Evolutionary conservation across 2,888 invertebrate species (phyloP).

Genomic region (Philaethria dido): DNA sequence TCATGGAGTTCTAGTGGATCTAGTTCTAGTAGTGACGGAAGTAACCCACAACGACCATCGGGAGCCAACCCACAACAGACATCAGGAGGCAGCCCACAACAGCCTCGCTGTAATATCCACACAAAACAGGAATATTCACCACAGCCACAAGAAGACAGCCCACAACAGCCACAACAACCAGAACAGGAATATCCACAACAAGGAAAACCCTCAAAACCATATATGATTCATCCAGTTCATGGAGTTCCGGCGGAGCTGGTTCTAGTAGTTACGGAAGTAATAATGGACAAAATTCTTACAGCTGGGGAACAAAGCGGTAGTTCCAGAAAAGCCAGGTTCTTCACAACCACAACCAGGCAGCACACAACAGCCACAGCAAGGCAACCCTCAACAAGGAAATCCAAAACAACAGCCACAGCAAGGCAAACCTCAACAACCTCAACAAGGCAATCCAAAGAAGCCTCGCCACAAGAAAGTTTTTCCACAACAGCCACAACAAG

Average conservation of each 20-base stretch:
- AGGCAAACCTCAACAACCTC: not conserved
- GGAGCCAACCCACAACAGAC: no score
- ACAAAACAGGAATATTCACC: not conserved
- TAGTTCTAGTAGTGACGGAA: no score
- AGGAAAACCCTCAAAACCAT: not conserved
- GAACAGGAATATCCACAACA: not conserved
- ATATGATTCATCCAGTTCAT: not conserved
- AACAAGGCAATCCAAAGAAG: not conserved
- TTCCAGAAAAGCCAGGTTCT: no score
- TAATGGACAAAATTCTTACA: not conserved
- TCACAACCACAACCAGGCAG: not conserved
- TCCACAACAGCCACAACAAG: slow-evolving; percentile 4
- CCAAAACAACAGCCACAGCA: not conserved
- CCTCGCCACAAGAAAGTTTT: not conserved
- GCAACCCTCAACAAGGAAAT: not conserved
- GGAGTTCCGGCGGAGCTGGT: not conserved
- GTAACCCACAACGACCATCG: no score
- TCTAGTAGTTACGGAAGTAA: not conserved
- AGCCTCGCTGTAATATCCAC: not conserved
- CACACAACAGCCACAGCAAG: not conserved
- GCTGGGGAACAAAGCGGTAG: not conserved
- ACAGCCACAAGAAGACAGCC: not conserved
- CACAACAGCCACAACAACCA: no score
- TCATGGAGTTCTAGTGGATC: no score
- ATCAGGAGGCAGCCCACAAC: no score